phyloP scores from a whole-genome alignment of 1,140 invertebrate genomes.

The Yoshiicerus persimilis region DNA sequence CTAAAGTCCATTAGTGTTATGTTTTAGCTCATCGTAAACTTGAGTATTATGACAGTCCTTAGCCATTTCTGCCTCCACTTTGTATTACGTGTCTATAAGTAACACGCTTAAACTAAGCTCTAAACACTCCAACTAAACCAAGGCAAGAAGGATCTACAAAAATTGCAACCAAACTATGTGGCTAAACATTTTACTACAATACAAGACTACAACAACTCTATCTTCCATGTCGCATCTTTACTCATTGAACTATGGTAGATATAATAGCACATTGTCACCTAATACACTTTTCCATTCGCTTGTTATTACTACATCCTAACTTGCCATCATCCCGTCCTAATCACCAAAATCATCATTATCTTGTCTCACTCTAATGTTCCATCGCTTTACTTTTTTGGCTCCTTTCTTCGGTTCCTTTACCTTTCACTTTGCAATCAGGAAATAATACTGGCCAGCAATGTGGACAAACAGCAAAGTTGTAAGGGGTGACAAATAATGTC shows the following conservation, averaged over 20 bases:
- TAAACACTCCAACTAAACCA: background rate
- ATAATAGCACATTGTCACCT: too few relatives aligned
- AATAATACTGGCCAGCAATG: background rate
- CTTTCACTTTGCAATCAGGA: background rate
- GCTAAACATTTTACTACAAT: too few relatives aligned
- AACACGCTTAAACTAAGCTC: too few relatives aligned
- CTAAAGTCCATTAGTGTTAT: constrained; percentile 14
- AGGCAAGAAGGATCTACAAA: background rate
- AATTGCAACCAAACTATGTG: too few relatives aligned
- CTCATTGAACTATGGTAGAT: too few relatives aligned
- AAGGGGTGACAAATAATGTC: background rate
- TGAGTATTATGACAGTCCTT: background rate
- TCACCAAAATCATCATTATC: background rate
- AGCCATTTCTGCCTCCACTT: background rate
- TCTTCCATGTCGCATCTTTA: too few relatives aligned
- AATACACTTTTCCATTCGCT: too few relatives aligned
- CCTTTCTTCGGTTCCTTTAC: background rate
- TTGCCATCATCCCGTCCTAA: background rate
- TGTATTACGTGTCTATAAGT: too few relatives aligned
- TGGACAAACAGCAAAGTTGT: background rate
- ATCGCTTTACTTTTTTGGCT: background rate
- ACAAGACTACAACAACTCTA: too few relatives aligned
- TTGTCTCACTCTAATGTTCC: background rate
- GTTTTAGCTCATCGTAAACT: constrained; percentile 1
- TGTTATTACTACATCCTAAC: background rate